These are phyloP conservation scores for Sinhomidia bicolor DNA, from an alignment of 2,888 invertebrate genomes.

Conservation along the genomic window DNA sequence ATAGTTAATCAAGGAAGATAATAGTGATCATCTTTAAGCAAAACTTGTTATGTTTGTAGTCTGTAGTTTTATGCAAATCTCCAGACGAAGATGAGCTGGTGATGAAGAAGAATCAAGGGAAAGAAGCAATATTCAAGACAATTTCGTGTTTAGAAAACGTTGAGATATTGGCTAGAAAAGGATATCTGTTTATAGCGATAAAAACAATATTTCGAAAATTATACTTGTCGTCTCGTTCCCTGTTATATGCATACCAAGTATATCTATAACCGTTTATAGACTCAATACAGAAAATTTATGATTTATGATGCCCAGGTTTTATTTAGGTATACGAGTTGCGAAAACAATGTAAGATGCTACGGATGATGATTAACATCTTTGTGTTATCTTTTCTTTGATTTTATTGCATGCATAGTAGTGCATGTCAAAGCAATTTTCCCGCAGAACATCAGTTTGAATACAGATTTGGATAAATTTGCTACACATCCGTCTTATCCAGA, in stretches of 20 bases:
- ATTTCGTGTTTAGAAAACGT: neutral
- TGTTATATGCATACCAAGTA: no score
- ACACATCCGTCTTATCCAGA: slow-evolving; percentile 27
- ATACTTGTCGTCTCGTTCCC: neutral
- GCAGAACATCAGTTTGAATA: no score
- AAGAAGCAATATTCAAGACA: neutral
- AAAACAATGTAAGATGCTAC: no score
- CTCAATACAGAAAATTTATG: no score
- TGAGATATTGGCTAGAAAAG: no score
- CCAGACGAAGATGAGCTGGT: slow-evolving; percentile 34
- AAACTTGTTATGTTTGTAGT: slow-evolving; percentile 1
- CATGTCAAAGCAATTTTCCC: slow-evolving; percentile 34
- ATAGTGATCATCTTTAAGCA: slow-evolving; percentile 28
- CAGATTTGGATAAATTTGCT: no score
- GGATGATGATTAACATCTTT: no score
- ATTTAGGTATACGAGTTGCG: no score
- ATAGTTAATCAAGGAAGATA: slow-evolving; percentile 33
- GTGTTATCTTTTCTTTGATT: neutral
- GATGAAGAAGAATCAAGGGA: neutral
- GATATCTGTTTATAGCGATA: no score
- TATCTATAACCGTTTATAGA: no score
- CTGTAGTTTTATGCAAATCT: slow-evolving; percentile 43
- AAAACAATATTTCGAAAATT: no score
- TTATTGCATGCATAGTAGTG: slow-evolving; percentile 18
- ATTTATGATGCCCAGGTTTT: no score